Evolutionary conservation across 2,888 invertebrate species (phyloP).

Genomic region (Drosophila borborema): DNA sequence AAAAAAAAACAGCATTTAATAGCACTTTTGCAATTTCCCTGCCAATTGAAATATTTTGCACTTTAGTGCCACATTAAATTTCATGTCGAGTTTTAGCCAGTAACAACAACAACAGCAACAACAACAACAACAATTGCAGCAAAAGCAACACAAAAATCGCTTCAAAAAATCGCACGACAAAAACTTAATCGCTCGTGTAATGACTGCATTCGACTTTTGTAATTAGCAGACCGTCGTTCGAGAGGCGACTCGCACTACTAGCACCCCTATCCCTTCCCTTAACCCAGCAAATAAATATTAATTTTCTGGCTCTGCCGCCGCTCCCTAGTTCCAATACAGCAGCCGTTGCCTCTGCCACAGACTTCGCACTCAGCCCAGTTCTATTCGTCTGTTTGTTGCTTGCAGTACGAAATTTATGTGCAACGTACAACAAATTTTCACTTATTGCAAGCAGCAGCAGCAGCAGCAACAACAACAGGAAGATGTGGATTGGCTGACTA

Average conservation of each 20-base stretch:
- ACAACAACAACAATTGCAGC: slow-evolving; percentile 5
- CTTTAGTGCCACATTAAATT: slow-evolving; percentile 62
- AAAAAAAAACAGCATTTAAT: slow-evolving; percentile 3
- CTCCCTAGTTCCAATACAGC: slow-evolving; percentile 26
- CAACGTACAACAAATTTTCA: slow-evolving; percentile 81
- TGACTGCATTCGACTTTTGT: slow-evolving; percentile 81
- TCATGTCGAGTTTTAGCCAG: slow-evolving; percentile 31
- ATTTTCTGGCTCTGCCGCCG: slow-evolving; percentile 59
- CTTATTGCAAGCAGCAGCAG: slow-evolving; percentile 65
- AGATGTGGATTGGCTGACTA: not conserved
- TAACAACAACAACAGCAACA: not conserved
- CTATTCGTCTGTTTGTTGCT: slow-evolving; percentile 34
- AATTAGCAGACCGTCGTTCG: slow-evolving; percentile 69
- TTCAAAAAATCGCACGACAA: slow-evolving; percentile 70
- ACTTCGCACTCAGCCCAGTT: not conserved
- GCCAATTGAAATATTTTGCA: slow-evolving; percentile 50
- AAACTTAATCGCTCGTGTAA: slow-evolving; percentile 79
- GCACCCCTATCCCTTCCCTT: not conserved
- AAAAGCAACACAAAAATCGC: slow-evolving; percentile 30
- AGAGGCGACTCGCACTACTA: slow-evolving; percentile 5
- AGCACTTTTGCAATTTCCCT: slow-evolving; percentile 13
- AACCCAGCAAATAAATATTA: slow-evolving; percentile 70
- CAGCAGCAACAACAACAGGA: slow-evolving; percentile 16
- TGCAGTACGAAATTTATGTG: slow-evolving; percentile 73
- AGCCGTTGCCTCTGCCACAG: slow-evolving; percentile 21